phyloP scores from a whole-genome alignment of 2,888 invertebrate species.

The Diarsia rubi region DNA sequence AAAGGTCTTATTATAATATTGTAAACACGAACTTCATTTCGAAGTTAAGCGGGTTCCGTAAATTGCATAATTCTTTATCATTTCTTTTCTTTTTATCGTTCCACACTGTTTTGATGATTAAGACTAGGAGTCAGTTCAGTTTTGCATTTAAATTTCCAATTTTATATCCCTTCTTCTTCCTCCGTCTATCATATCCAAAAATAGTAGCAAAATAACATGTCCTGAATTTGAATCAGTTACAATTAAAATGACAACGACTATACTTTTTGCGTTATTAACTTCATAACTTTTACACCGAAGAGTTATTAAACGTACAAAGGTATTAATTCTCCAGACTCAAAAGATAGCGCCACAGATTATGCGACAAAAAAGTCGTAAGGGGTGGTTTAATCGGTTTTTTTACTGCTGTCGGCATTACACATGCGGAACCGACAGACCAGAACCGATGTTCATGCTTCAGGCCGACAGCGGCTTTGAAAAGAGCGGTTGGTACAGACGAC shows the following conservation, averaged over 20 bases:
- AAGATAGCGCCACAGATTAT: constrained; percentile 81
- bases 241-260: constrained; percentile 37
- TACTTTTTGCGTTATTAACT: constrained; percentile 50
- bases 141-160: constrained; percentile 44
- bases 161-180: constrained; percentile 50
- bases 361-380: constrained; percentile 79
- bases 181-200: constrained; percentile 30
- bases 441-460: constrained; percentile 75
- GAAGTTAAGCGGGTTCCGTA: constrained; percentile 32
- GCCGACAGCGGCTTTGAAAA: constrained; percentile 52
- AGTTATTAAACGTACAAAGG: constrained; percentile 59
- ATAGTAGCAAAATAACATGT: constrained; percentile 11
- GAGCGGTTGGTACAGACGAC: constrained; percentile 33
- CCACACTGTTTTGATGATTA: constrained; percentile 25
- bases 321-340: constrained; percentile 76
- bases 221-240: constrained; percentile 44
- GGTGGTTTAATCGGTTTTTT: constrained; percentile 81
- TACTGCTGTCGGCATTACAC: constrained; percentile 80
- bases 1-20: constrained; percentile 62
- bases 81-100: constrained; percentile 40
- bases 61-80: constrained; percentile 51
- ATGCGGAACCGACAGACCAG: constrained; percentile 83
- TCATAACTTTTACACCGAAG: constrained; percentile 48
- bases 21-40: constrained; percentile 57
- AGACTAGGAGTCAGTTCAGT: constrained; percentile 10